A percentile compares a stretch with the other conserved stretches of the same genome.
phyloP scores from a whole-genome alignment of 2,888 invertebrate genomes.

The Lasioglossum pauxillum region DNA sequence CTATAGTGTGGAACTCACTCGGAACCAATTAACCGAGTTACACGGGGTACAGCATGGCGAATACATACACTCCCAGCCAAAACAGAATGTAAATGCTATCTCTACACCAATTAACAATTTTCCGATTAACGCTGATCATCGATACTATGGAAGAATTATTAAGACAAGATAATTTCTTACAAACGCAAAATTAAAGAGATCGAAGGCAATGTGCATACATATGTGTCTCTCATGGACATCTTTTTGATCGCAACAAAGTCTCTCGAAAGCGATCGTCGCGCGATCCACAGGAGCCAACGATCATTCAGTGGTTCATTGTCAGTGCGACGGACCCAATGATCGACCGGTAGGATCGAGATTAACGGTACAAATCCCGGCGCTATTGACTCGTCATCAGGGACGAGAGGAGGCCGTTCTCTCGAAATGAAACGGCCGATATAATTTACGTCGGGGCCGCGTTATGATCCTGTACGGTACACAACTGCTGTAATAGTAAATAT shows the following conservation, averaged over 20 bases:
- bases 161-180: no score
- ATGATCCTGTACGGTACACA: slow-evolving; percentile 61
- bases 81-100: not conserved
- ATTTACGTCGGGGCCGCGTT: slow-evolving; percentile 60
- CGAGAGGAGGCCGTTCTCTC: slow-evolving; percentile 6
- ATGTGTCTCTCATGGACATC: not conserved
- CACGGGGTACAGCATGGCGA: not conserved
- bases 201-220: no score
- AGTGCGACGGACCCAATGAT: slow-evolving; percentile 2
- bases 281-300: not conserved
- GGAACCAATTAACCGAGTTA: slow-evolving; percentile 9
- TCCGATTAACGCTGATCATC: not conserved
- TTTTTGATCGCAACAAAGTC: not conserved
- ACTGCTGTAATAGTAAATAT: slow-evolving; percentile 65
- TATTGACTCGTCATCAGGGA: slow-evolving; percentile 39
- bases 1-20: not conserved
- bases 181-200: no score
- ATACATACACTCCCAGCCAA: not conserved
- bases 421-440: slow-evolving; percentile 43
- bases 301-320: not conserved
- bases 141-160: no score
- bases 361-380: slow-evolving; percentile 21
- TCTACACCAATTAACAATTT: not conserved
- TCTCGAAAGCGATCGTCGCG: not conserved
- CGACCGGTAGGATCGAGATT: slow-evolving; percentile 18